Percentiles rank a stretch among this genome's conserved stretches.
These are phyloP conservation scores for Lagopus muta DNA, from an alignment of 2,113 vertebrate genomes.

Conservation along the genomic window DNA sequence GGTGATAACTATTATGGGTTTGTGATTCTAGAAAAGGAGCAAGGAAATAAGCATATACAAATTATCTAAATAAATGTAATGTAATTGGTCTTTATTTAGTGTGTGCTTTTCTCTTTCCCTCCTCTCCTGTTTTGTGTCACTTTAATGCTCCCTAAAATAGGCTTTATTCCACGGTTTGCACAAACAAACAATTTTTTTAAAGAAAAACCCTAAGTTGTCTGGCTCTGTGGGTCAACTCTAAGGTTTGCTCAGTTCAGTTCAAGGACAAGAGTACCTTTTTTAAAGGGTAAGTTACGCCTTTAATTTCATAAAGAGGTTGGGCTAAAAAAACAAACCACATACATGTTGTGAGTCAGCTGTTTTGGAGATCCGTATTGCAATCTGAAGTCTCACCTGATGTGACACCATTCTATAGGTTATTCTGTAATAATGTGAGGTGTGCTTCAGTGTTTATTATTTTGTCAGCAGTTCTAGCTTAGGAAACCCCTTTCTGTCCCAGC, in stretches of 20 bases:
- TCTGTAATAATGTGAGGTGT: not conserved
- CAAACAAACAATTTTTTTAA: not conserved
- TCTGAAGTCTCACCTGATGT: not conserved
- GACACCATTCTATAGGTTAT: not conserved
- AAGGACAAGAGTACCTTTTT: not conserved
- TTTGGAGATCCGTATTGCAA: not conserved
- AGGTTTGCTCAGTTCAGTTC: not conserved
- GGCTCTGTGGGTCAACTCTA: not conserved
- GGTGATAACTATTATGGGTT: constrained; percentile 8
- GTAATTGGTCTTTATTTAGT: not conserved
- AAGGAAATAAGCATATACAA: constrained; percentile 8
- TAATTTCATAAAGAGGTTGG: not conserved
- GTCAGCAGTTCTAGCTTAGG: not conserved
- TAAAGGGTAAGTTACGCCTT: not conserved
- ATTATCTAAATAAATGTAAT: constrained; percentile 1
- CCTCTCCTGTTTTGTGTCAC: too few relatives aligned
- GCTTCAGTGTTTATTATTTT: not conserved
- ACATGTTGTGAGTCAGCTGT: not conserved
- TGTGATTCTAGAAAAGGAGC: constrained; percentile 3
- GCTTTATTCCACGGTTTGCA: not conserved
- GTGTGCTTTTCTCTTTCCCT: not conserved
- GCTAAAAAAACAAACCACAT: not conserved
- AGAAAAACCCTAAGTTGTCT: not conserved
- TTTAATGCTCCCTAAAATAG: not conserved
- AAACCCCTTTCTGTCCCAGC: not conserved